Conservation (phyloP, 2,888 invertebrate genomes). For the Eupithecia tripunctaria region DNA sequence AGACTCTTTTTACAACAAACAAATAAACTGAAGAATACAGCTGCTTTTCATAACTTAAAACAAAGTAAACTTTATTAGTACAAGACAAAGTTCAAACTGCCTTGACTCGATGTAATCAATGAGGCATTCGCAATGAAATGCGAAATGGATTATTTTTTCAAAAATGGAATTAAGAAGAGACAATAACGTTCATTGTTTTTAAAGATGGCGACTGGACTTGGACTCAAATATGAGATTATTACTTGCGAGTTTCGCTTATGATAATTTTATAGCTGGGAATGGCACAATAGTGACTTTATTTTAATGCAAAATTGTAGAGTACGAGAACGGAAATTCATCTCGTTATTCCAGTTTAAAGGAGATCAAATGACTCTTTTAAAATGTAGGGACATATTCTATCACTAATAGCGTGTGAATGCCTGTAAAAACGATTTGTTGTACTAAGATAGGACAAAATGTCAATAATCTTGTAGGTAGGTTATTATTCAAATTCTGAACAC, state of each 20-base stretch:
- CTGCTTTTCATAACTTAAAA: conserved; percentile 56
- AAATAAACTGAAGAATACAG: conserved; percentile 65
- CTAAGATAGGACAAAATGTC: neutral
- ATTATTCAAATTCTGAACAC: neutral
- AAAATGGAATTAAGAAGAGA: conserved; percentile 84
- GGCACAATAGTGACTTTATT: conserved; percentile 66
- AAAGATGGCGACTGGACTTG: conserved; percentile 78
- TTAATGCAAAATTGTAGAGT: conserved; percentile 63
- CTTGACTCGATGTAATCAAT: conserved; percentile 61
- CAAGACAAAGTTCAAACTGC: conserved; percentile 53
- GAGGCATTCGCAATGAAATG: conserved; percentile 79
- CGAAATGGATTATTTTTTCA: conserved; percentile 84
- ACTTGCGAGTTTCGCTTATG: conserved; percentile 73
- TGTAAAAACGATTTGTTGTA: neutral
- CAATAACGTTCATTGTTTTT: conserved; percentile 84
- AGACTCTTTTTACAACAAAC: conserved; percentile 65
- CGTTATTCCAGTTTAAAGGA: conserved; percentile 63
- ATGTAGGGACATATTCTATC: conserved; percentile 48
- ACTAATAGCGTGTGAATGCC: neutral
- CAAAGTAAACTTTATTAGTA: conserved; percentile 54
- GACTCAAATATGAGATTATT: conserved; percentile 79
- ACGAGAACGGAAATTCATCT: conserved; percentile 65
- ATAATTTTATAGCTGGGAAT: conserved; percentile 74
- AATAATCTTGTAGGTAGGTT: neutral
- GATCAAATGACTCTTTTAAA: conserved; percentile 55